These are phyloP conservation scores for Minunthozetes semirufus DNA, from an alignment of 2,888 invertebrate species.

Conservation along the genomic window DNA sequence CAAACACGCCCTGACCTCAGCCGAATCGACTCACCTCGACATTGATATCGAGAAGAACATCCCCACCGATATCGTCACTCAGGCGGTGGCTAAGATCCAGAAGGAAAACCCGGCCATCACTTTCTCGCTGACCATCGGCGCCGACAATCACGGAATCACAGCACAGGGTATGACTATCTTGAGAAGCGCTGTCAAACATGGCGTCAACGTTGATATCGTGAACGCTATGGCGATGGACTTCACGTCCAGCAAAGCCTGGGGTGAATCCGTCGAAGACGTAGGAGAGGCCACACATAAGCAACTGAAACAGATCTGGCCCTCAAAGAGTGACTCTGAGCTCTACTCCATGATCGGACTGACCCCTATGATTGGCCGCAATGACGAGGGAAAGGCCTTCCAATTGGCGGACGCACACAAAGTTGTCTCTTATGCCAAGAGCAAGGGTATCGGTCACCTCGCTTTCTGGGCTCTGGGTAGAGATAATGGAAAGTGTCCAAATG, in stretches of 20 bases:
- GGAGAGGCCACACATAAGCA: slow-evolving; percentile 15
- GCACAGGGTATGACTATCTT: slow-evolving; percentile 11
- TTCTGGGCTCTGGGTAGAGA: slow-evolving; percentile 37
- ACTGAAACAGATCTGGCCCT: slow-evolving; percentile 29
- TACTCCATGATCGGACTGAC: slow-evolving; percentile 32
- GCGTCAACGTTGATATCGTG: slow-evolving; percentile 32
- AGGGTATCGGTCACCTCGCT: slow-evolving; percentile 28
- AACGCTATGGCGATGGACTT: slow-evolving; percentile 35
- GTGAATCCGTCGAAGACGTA: slow-evolving; percentile 12
- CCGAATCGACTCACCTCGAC: slow-evolving; percentile 31
- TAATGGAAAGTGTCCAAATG: slow-evolving; percentile 34
- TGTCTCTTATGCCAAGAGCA: slow-evolving; percentile 20
- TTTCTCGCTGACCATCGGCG: slow-evolving; percentile 27
- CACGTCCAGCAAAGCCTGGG: background rate
- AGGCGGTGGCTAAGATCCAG: slow-evolving; percentile 8
- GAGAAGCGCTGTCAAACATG: slow-evolving; percentile 20
- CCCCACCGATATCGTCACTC: background rate
- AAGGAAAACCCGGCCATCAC: background rate
- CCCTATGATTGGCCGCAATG: slow-evolving; percentile 35
- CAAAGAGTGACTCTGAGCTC: slow-evolving; percentile 17
- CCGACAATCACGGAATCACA: slow-evolving; percentile 30
- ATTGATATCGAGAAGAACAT: slow-evolving; percentile 34
- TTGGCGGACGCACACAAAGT: slow-evolving; percentile 22
- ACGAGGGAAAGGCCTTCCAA: slow-evolving; percentile 29
- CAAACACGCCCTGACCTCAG: background rate